Percentiles rank a stretch among this genome's conserved stretches.
These are phyloP conservation scores for Melanophora roralis DNA, from an alignment of 2,888 invertebrate genomes.

Conservation along the genomic window DNA sequence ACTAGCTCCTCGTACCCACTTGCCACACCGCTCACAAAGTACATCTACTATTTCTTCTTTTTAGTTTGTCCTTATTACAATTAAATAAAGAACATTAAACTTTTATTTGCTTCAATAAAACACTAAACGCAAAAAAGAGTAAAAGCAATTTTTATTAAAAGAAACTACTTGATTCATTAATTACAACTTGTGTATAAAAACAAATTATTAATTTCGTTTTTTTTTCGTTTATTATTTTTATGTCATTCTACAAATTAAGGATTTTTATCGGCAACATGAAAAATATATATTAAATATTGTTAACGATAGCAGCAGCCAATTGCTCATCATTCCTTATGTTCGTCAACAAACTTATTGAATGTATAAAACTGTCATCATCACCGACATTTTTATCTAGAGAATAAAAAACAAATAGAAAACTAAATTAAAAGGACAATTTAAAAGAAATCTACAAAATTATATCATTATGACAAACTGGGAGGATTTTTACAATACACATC, in stretches of 20 bases:
- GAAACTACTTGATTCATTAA: neutral
- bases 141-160: too few relatives aligned
- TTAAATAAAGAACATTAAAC: too few relatives aligned
- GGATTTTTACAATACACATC: slow-evolving; percentile 88
- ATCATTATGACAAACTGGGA: slow-evolving; percentile 83
- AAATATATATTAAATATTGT: slow-evolving; percentile 25
- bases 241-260: slow-evolving; percentile 13
- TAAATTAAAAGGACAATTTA: slow-evolving; percentile 3
- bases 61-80: too few relatives aligned
- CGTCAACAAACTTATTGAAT: slow-evolving; percentile 25
- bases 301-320: slow-evolving; percentile 19
- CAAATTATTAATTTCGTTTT: slow-evolving; percentile 2
- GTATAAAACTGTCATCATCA: slow-evolving; percentile 9
- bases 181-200: neutral
- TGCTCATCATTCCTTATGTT: slow-evolving; percentile 21
- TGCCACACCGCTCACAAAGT: too few relatives aligned
- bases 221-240: slow-evolving; percentile 5
- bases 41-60: too few relatives aligned
- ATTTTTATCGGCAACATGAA: slow-evolving; percentile 19
- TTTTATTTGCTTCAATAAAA: too few relatives aligned
- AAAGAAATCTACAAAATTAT: slow-evolving; percentile 15
- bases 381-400: slow-evolving; percentile 1
- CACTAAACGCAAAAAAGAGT: too few relatives aligned
- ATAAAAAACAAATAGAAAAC: neutral
- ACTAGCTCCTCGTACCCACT: too few relatives aligned